Evolutionary conservation across 2,797 vertebrate species (phyloP).

Genomic region (Pseudotriccus pelzelni): DNA sequence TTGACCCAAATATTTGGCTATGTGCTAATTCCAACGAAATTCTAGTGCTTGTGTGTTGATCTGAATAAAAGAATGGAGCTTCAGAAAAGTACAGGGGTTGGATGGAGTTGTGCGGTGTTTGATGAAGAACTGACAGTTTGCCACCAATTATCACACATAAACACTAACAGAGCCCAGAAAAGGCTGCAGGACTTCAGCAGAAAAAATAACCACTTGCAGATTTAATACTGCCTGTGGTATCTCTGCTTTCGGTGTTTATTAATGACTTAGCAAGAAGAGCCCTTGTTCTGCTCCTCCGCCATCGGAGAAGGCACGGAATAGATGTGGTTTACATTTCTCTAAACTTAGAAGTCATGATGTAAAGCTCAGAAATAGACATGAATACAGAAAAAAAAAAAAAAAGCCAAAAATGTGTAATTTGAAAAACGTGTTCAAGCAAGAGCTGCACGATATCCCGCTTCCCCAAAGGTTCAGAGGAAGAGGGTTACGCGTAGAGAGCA

Average conservation of each 20-base stretch:
- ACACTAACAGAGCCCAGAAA: not conserved
- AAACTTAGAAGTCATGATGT: slow-evolving; percentile 47
- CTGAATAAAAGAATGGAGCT: rapidly evolving
- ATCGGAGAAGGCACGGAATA: not conserved
- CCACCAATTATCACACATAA: slow-evolving; percentile 6
- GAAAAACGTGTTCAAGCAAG: not conserved
- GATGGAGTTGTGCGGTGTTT: not conserved
- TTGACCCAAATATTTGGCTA: not conserved
- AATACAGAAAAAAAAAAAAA: not conserved
- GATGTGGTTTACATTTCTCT: slow-evolving; percentile 23
- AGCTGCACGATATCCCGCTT: not conserved
- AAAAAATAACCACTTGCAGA: slow-evolving; percentile 19
- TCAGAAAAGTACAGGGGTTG: not conserved
- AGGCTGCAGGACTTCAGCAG: not conserved
- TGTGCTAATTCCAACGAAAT: not conserved
- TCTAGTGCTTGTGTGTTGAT: rapidly evolving
- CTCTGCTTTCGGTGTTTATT: not conserved
- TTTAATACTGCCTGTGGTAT: not conserved
- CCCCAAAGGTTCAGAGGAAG: not conserved
- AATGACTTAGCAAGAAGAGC: not conserved
- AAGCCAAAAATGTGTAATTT: not conserved
- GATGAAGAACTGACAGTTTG: slow-evolving; percentile 2
- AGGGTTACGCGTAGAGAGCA: not conserved
- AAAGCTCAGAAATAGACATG: slow-evolving; percentile 22
- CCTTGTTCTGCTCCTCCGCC: not conserved